Conservation (phyloP, 2,888 invertebrate species). For the Cenopis cana region DNA sequence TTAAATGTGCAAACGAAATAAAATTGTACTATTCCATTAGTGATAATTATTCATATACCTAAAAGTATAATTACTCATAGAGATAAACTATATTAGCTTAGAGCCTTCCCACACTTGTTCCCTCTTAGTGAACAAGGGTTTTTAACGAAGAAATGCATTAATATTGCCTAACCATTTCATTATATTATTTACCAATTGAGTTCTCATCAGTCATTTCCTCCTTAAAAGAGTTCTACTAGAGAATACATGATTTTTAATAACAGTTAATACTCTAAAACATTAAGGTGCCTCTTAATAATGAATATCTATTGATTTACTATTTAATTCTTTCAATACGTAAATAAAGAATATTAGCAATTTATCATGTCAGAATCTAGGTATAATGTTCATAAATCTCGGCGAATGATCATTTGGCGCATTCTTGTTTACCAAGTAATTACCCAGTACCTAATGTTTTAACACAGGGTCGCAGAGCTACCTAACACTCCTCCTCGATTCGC, state of each 20-base stretch:
- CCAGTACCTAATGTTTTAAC: too few species aligned
- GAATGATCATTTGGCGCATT: too few species aligned
- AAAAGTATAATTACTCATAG: slow-evolving; percentile 33
- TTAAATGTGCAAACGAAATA: slow-evolving; percentile 30
- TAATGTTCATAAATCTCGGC: too few species aligned
- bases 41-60: slow-evolving; percentile 13
- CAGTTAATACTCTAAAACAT: not conserved
- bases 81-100: slow-evolving; percentile 53
- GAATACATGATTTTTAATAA: slow-evolving; percentile 6
- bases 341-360: too few species aligned
- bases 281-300: slow-evolving; percentile 3
- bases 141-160: slow-evolving; percentile 42
- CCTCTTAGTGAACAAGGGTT: slow-evolving; percentile 56
- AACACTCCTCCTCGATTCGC: too few species aligned
- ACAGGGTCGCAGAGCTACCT: too few species aligned
- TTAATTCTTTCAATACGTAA: too few species aligned
- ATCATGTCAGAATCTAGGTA: too few species aligned
- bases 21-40: slow-evolving; percentile 28
- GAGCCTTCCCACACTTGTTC: slow-evolving; percentile 52
- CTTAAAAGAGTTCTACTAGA: slow-evolving; percentile 50
- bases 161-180: slow-evolving; percentile 52
- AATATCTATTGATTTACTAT: not conserved
- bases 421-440: too few species aligned
- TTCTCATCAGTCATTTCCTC: slow-evolving; percentile 62
- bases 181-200: slow-evolving; percentile 56